phyloP scores from a whole-genome alignment of 1,140 invertebrate species.

The Sinella curviseta region DNA sequence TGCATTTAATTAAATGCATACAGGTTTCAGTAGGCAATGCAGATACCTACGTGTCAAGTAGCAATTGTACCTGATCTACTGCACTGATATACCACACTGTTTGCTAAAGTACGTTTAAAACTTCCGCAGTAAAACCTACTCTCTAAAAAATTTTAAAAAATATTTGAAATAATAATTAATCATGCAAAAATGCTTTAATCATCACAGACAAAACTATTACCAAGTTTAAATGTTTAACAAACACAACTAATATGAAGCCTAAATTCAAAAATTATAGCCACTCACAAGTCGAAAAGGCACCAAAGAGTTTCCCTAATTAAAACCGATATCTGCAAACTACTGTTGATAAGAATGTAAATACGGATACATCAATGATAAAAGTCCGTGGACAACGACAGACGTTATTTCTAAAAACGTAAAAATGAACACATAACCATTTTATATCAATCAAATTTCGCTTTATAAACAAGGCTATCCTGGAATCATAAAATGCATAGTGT shows the following conservation, averaged over 20 bases:
- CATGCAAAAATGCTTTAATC: background rate
- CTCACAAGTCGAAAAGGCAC: constrained; percentile 4
- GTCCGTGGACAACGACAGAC: background rate
- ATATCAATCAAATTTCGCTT: too few relatives aligned
- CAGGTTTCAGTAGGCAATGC: background rate
- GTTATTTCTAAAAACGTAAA: background rate
- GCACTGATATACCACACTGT: too few relatives aligned
- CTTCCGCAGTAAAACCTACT: too few relatives aligned
- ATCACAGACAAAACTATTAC: constrained; percentile 18
- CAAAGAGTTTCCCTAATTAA: background rate
- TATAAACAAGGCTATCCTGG: too few relatives aligned
- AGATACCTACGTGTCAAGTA: too few relatives aligned
- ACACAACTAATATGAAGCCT: background rate
- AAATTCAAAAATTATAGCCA: background rate
- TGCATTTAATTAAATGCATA: background rate
- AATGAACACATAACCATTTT: constrained; percentile 10
- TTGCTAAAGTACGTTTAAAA: too few relatives aligned
- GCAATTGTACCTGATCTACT: too few relatives aligned
- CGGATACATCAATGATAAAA: too few relatives aligned
- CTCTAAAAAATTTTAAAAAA: too few relatives aligned
- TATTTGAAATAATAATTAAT: background rate
- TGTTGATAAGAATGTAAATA: background rate
- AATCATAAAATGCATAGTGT: too few relatives aligned
- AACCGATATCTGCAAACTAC: background rate
- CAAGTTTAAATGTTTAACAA: background rate